phyloP scores from a whole-genome alignment of 2,888 invertebrate genomes.

The Venusia cambrica region DNA sequence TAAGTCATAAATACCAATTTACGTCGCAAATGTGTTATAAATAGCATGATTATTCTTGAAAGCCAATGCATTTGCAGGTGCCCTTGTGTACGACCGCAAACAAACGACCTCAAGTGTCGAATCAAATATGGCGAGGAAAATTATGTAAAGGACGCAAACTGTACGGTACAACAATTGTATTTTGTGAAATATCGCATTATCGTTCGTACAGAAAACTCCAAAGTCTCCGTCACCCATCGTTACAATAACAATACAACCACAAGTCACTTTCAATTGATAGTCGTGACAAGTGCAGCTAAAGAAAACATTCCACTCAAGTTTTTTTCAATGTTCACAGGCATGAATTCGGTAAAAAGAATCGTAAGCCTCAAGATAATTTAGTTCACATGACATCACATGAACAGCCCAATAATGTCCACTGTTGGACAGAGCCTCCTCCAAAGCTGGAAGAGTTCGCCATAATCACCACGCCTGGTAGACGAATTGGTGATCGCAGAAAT shows the following conservation, averaged over 20 bases:
- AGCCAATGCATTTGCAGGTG: conserved; percentile 20
- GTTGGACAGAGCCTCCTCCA: no score
- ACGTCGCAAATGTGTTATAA: conserved; percentile 14
- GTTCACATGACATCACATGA: no score
- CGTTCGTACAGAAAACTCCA: conserved; percentile 1
- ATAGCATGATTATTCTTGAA: conserved; percentile 14
- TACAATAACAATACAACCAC: no score
- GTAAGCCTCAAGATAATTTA: not conserved
- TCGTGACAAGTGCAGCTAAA: conserved; percentile 1
- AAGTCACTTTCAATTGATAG: no score
- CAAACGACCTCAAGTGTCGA: conserved; percentile 42
- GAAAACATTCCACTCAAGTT: conserved; percentile 1
- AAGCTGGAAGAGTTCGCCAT: no score
- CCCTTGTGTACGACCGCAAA: conserved; percentile 42
- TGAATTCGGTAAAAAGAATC: no score
- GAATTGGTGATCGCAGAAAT: no score
- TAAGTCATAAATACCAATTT: conserved; percentile 15
- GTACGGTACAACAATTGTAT: conserved; percentile 7
- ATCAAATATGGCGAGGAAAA: conserved; percentile 47
- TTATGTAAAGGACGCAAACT: conserved; percentile 25
- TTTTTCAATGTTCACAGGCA: no score
- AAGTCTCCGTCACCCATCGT: no score
- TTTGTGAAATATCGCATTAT: conserved; percentile 6
- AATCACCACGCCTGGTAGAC: no score
- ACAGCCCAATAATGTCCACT: no score